Conservation (phyloP, 2,888 invertebrate species). For the Drosophila neutralis region DNA sequence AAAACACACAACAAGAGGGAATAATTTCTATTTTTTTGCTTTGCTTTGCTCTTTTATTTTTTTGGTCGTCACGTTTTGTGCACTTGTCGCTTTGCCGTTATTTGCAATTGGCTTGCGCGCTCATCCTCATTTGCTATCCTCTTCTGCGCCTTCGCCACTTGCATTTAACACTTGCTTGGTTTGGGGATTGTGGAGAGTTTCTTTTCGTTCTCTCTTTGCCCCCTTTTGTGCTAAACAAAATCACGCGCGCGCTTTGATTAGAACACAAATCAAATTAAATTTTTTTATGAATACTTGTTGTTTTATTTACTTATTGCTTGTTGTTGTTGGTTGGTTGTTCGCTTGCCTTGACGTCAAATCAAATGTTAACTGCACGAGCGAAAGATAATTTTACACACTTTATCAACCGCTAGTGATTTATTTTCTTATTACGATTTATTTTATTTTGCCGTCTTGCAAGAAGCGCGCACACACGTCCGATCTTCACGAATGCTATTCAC, state of each 20-base stretch:
- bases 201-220: slow-evolving; percentile 40
- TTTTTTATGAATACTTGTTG: slow-evolving; percentile 11
- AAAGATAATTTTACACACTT: slow-evolving; percentile 39
- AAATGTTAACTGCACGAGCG: slow-evolving; percentile 46
- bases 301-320: slow-evolving; percentile 3
- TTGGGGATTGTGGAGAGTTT: slow-evolving; percentile 17
- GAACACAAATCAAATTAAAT: slow-evolving; percentile 57
- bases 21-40: slow-evolving; percentile 5
- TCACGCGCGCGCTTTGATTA: slow-evolving; percentile 63
- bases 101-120: slow-evolving; percentile 51
- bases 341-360: slow-evolving; percentile 35
- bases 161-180: slow-evolving; percentile 58
- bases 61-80: slow-evolving; percentile 61
- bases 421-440: slow-evolving; percentile 38
- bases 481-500: slow-evolving; percentile 54
- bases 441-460: slow-evolving; percentile 23
- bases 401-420: slow-evolving; percentile 40
- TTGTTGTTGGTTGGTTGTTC: slow-evolving; percentile 9
- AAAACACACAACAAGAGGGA: slow-evolving; percentile 49
- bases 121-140: slow-evolving; percentile 37
- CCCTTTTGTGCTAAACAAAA: slow-evolving; percentile 58
- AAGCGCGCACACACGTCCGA: slow-evolving; percentile 62
- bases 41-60: slow-evolving; percentile 22
- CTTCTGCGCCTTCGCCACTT: slow-evolving; percentile 48
- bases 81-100: slow-evolving; percentile 68